Evolutionary conservation across 2,888 invertebrate genomes (phyloP), one percentile per base, ranked within the genome.

Genomic region (Heliconius ethilla): DNA sequence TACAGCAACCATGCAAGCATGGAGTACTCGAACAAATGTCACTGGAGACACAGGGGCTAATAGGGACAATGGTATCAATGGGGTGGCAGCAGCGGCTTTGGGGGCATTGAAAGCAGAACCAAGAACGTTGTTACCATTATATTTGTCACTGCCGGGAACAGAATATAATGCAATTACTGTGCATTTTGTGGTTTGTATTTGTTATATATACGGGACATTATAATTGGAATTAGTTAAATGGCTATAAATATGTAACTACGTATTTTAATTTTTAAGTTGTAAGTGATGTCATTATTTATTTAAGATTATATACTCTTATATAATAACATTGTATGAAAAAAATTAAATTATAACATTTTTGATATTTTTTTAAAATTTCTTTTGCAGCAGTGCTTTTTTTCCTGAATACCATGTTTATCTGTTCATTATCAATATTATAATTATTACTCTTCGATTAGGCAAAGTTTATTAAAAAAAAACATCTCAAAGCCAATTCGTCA

Each of bases 181-280:
- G 1, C 94, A 93, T 82, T 93, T 92, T 84, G 92, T 92, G 85
- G 93, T 94, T 76, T 86, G 89, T 81, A 18, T 40, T 18, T 29
- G 27, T 22, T 63, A 6, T 6, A 6, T 6, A 29, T 55, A 2
- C 22, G 22, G 3, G 9, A 9, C 18, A n/a, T 59, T 59, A 22
- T 51, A 7, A 51, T 51, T 51, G 2, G 0, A 22, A 2, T 22
- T 18, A 51, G 18, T 51, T 22, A 51, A 6, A 51, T 22, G 18
- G 51, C 0, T 6, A 22, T 51, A 51, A 22, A 51, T 51, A 51
- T 51, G 22, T 18, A 51, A 7, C 1, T 51, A 7, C 7, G 2
- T 33, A 9, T 51, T 51, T 51, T 22, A 7, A 22, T 51, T 51
- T 51, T 51, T 18, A 18, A 51, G 18, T 51, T 51, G 18, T 51